Base-by-base conservation (phyloP, 2,888 invertebrate genomes). In the Gandaritis pyraliata region DNA sequence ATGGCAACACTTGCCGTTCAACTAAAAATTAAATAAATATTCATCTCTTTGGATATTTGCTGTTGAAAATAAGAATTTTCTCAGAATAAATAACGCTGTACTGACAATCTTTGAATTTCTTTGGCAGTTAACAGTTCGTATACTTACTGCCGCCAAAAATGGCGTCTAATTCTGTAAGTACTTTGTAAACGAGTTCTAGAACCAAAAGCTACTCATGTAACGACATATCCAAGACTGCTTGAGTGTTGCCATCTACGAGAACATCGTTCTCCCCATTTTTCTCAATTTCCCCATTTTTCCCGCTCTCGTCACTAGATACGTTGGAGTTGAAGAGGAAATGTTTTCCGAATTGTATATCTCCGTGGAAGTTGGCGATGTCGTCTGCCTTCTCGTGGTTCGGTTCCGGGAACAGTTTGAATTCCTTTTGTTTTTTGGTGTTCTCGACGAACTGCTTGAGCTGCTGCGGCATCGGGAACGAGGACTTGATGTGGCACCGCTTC, bases 401-500 rank as follows among this genome's bases (percentile, higher is more conserved):
- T 0, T 69, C 65, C 16, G 81, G 78, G 0, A 69, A 64, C 15
- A 70, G 75, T 56, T 84, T 82, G 65, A 80, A 84, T 69, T 91
- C 91, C 16, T 92, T 88, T 63, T 91, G 91, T 64, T 86, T 88
- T 62, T 90, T 91, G 79, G 91, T 92, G 72, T 93, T 93, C 55
- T 93, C 93, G 0, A 93, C 93, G 60, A 93, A 93, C 55, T 93
- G 93, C 58, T 93, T 92, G 0, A 94, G 74, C 62, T 94, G 93
- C 41, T 93, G 92, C 0, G 93, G 93, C 93, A 94, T 93, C 0
- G 93, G 93, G 78, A 92, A 93, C 0, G 93, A 93, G 0, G 93
- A 93, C 60, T 94, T 93, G 12, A 94, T 94, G 80, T 93, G 93
- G 76, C 93, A 93, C 0, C 94, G 83, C 69, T 94, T 94, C 94